A percentile compares a stretch with the other conserved stretches of the same genome.
Conservation (phyloP, 2,113 vertebrate species). For the Triplophysa rosa region DNA sequence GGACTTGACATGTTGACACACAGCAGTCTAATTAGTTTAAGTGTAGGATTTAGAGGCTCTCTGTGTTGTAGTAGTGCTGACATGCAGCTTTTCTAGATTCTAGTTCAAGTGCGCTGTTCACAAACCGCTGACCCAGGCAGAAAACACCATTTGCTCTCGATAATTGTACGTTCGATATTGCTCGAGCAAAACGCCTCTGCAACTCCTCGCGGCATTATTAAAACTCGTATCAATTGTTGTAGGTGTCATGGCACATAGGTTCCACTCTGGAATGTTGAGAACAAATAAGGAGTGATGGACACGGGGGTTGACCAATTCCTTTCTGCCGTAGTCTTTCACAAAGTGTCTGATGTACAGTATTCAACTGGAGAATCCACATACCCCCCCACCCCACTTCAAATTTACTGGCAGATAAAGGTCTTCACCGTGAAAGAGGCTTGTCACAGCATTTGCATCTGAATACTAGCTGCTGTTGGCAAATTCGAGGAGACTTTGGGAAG, state of each 20-base stretch:
- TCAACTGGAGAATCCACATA: conserved; percentile 44
- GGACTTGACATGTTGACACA: conserved; percentile 20
- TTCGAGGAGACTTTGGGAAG: conserved; percentile 74
- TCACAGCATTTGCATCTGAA: conserved; percentile 75
- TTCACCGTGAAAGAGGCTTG: conserved; percentile 66
- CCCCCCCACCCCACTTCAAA: conserved; percentile 38
- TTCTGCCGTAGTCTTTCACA: conserved; percentile 62
- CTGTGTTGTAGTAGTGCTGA: conserved; percentile 7
- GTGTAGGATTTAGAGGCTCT: background rate
- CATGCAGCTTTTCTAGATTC: background rate
- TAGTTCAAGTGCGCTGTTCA: background rate
- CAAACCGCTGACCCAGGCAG: conserved; percentile 19
- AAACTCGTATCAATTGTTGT: conserved; percentile 26
- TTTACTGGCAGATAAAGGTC: conserved; percentile 60
- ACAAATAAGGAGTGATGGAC: conserved; percentile 25
- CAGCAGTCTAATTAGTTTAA: conserved; percentile 37
- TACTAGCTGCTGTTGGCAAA: conserved; percentile 74
- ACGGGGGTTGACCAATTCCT: conserved; percentile 26
- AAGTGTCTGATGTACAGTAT: conserved; percentile 65
- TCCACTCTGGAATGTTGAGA: conserved; percentile 35
- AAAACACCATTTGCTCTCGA: conserved; percentile 6
- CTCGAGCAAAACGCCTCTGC: conserved; percentile 16
- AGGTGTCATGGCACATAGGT: conserved; percentile 42
- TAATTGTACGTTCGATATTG: conserved; percentile 21
- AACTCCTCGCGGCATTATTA: conserved; percentile 30